These are phyloP conservation scores for Lydus trimaculatus DNA, from an alignment of 2,888 invertebrate species.

Conservation along the genomic window DNA sequence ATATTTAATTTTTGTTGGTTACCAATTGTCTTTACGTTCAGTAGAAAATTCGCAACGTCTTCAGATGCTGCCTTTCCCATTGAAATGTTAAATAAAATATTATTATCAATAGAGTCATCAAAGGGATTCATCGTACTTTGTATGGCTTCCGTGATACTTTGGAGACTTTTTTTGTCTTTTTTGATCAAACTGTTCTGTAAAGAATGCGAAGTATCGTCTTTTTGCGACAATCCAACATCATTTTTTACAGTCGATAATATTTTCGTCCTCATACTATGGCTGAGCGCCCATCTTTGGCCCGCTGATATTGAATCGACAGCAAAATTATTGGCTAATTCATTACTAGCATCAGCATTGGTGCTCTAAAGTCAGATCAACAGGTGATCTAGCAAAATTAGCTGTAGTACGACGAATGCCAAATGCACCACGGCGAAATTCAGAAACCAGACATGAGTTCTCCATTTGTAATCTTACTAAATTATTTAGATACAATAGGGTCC, in stretches of 20 bases:
- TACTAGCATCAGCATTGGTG: constrained; percentile 19
- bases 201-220: constrained; percentile 40
- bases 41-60: constrained; percentile 45
- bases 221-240: constrained; percentile 33
- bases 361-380: constrained; percentile 30
- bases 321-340: constrained; percentile 27
- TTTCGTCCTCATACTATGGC: constrained; percentile 19
- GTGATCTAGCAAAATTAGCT: not conserved
- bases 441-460: not conserved
- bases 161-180: constrained; percentile 35
- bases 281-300: not conserved
- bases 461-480: constrained; percentile 12
- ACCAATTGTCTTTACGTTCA: constrained; percentile 32
- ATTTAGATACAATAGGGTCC: constrained; percentile 20
- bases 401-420: not conserved
- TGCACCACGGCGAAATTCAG: constrained; percentile 24
- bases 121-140: constrained; percentile 42
- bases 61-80: constrained; percentile 48
- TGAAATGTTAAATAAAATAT: constrained; percentile 45
- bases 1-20: constrained; percentile 12
- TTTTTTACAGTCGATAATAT: not conserved
- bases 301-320: not conserved
- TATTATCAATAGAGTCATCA: constrained; percentile 34
- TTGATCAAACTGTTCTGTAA: constrained; percentile 17
- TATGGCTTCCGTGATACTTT: constrained; percentile 38